Evolutionary conservation across 2,113 vertebrate species (phyloP).

Genomic region (Chelonoidis abingdonii): DNA sequence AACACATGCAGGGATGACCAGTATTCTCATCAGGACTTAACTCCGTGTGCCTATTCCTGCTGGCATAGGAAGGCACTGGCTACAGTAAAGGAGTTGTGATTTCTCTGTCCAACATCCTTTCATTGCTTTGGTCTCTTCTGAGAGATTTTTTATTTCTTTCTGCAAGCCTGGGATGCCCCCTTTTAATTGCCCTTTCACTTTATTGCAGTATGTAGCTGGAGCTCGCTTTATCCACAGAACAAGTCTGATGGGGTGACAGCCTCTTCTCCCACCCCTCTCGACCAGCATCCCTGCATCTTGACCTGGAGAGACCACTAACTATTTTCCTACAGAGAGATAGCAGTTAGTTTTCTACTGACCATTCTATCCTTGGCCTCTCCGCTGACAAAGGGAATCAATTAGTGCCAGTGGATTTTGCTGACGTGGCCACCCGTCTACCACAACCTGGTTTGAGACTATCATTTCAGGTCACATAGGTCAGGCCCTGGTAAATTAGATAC

Average conservation of each 20-base stretch:
- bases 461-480: neutral
- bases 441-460: conserved; percentile 39
- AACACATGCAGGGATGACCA: neutral
- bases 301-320: neutral
- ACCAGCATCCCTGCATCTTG: neutral
- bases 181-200: neutral
- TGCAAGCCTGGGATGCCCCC: neutral
- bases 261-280: conserved; percentile 13
- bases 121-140: neutral
- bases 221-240: conserved; percentile 21
- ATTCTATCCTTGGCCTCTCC: neutral
- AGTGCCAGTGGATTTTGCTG: conserved; percentile 32
- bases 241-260: conserved; percentile 19
- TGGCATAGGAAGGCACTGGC: neutral
- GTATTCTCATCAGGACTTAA: neutral
- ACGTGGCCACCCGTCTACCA: conserved; percentile 4
- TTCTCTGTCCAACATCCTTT: rapidly evolving
- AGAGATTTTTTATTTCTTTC: neutral
- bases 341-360: neutral
- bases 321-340: neutral
- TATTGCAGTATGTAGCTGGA: neutral
- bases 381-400: neutral
- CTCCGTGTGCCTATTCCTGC: neutral
- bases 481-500: neutral
- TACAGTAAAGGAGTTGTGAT: neutral